Conservation (phyloP, 2,888 invertebrate species). For the Aelia acuminata region DNA sequence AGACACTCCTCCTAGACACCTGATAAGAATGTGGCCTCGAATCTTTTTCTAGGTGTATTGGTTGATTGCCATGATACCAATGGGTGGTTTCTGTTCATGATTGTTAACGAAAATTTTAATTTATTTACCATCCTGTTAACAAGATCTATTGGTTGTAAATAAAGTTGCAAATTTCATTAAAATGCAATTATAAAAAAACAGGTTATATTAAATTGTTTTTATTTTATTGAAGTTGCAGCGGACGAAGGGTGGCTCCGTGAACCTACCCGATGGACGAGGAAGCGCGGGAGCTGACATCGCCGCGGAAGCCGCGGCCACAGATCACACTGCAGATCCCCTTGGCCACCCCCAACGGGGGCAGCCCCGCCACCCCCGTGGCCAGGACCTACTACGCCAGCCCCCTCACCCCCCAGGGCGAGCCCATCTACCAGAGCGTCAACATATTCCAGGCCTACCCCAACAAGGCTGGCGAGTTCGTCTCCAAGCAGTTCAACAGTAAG, state of each 20-base stretch:
- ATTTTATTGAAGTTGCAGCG: neutral
- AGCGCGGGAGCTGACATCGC: conserved; percentile 9
- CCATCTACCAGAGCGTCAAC: conserved; percentile 63
- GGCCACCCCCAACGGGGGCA: conserved; percentile 64
- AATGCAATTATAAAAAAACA: too few relatives aligned
- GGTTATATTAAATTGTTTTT: too few relatives aligned
- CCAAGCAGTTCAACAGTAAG: conserved; percentile 80
- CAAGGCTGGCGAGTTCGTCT: conserved; percentile 84
- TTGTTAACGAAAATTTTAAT: too few relatives aligned
- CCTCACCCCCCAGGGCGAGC: conserved; percentile 61
- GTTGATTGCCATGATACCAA: too few relatives aligned
- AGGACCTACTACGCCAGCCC: conserved; percentile 69
- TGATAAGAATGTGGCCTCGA: too few relatives aligned
- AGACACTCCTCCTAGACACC: too few relatives aligned
- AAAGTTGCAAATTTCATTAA: too few relatives aligned
- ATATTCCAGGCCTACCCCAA: conserved; percentile 72
- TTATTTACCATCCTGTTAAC: too few relatives aligned
- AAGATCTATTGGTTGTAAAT: too few relatives aligned
- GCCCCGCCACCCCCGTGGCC: conserved; percentile 68
- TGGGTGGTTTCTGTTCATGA: too few relatives aligned
- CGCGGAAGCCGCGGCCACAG: conserved; percentile 69
- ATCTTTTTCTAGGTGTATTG: too few relatives aligned
- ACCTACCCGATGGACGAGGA: conserved; percentile 39
- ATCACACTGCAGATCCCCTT: conserved; percentile 73
- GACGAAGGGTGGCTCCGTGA: too few relatives aligned